Percentiles rank a stretch among this genome's conserved stretches.
These are phyloP conservation scores for Napeogenes inachia DNA, from an alignment of 2,888 invertebrate species.

Conservation along the genomic window DNA sequence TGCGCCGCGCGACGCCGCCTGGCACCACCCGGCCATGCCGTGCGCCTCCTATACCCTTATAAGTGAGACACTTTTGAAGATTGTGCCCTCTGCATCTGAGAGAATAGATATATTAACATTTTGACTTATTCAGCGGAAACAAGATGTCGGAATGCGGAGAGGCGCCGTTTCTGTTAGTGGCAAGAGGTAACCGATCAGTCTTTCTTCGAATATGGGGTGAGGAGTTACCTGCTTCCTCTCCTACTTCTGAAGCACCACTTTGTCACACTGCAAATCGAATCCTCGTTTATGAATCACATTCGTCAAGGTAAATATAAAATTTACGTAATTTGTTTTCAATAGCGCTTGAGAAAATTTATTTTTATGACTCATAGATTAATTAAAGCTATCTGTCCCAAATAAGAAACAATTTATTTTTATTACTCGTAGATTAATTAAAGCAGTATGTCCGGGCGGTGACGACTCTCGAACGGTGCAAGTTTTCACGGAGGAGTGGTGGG, in stretches of 20 bases:
- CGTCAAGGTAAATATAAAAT: conserved; percentile 56
- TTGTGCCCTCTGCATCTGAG: not conserved
- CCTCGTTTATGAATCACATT: conserved; percentile 87
- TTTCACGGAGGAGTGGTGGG: conserved; percentile 87
- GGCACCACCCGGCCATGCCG: conserved; percentile 47
- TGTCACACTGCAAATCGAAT: conserved; percentile 88
- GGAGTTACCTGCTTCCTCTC: conserved; percentile 80
- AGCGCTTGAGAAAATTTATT: not conserved
- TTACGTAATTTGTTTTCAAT: not conserved
- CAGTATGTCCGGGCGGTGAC: conserved; percentile 86
- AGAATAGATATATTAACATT: not conserved
- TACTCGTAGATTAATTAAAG: conserved; percentile 70
- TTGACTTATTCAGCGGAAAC: conserved; percentile 36
- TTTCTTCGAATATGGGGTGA: conserved; percentile 91
- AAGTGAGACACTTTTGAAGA: conserved; percentile 38
- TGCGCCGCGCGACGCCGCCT: conserved; percentile 41
- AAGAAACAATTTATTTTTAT: too few relatives aligned
- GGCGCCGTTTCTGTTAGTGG: conserved; percentile 87
- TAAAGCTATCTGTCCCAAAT: conserved; percentile 84
- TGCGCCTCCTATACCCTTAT: conserved; percentile 60
- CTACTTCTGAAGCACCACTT: conserved; percentile 79
- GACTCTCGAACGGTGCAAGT: conserved; percentile 84
- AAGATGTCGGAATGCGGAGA: conserved; percentile 80
- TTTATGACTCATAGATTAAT: conserved; percentile 54
- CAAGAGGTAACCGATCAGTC: conserved; percentile 86